Evolutionary conservation across 2,113 vertebrate genomes (phyloP), one percentile per base, ranked within the genome.

Genomic region (Neogale vison): DNA sequence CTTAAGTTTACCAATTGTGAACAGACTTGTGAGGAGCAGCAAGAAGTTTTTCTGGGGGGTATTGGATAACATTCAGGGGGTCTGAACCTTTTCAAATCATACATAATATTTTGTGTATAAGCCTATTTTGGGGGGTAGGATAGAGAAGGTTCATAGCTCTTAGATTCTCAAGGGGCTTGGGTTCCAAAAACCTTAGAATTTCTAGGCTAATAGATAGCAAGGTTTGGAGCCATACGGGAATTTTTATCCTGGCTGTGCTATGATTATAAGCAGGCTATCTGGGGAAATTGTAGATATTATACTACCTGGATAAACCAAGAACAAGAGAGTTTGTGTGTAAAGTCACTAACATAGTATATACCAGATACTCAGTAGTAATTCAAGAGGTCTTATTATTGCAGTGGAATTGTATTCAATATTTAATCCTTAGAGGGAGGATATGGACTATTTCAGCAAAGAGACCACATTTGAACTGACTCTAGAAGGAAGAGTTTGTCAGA

Each of bases 401-500:
- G 6, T 86, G 86, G 42, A 94, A 67, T 29, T 90, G 4, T 79
- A 77, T 89, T 95, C 36, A 65, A 57, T 59, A 92, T 89, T 57
- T 94, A 95, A 94, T 71, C 29, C 4, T 47, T 14, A 86, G 77
- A 79, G 26, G 11, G 36, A 39, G n/a, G 47, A 91, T 13, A 26
- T 50, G 20, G n/a, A 69, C 12, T 34, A 0, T 52, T 93, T 72
- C 20, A 47, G n/a, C 47, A 61, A n/a, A 90, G 81, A 72, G 26
- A 65, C 36, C 34, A 11, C 42, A 90, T 50, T 59, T 88, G 31
- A 67, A 4, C 55, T 90, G 36, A 79, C 39, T 23, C 6, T 83
- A 90, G 52, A 87, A 93, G 61, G n/a, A 67, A 90, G 26, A 90
- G 12, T 86, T 52, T 52, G 57, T 97, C 67, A 83, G 26, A 74